phyloP scores from a whole-genome alignment of 2,888 invertebrate genomes.

The Andrena bucephala region DNA sequence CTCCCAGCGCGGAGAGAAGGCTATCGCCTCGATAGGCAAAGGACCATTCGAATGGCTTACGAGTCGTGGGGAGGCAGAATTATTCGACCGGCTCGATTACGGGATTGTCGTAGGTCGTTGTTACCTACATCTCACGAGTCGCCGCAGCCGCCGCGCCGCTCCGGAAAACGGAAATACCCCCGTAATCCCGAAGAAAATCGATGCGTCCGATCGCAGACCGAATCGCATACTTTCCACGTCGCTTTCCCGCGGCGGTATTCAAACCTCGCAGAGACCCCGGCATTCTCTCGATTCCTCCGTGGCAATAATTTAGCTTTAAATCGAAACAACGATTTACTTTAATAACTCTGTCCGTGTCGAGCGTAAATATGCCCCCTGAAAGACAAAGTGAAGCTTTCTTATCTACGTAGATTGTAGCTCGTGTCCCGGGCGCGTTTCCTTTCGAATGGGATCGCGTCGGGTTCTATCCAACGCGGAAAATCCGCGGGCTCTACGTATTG shows the following conservation, averaged over 20 bases:
- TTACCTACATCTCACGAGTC: conserved; percentile 60
- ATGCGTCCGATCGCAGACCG: conserved; percentile 35
- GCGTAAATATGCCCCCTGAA: not conserved
- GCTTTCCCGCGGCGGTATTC: conserved; percentile 32
- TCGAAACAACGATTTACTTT: conserved; percentile 40
- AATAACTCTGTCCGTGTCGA: conserved; percentile 19
- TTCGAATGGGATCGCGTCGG: conserved; percentile 6
- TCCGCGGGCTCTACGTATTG: not conserved
- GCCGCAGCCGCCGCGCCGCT: not conserved
- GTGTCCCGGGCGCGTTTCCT: not conserved
- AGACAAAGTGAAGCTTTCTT: not conserved
- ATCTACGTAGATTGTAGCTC: not conserved
- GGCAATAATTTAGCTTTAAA: conserved; percentile 51
- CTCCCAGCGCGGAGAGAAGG: conserved; percentile 73
- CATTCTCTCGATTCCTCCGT: not conserved
- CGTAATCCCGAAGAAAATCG: conserved; percentile 61
- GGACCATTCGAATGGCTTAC: conserved; percentile 72
- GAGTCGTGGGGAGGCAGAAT: conserved; percentile 61
- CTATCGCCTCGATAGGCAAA: conserved; percentile 78
- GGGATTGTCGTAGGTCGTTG: conserved; percentile 69
- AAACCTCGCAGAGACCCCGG: not conserved
- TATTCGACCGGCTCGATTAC: conserved; percentile 71
- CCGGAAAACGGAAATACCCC: conserved; percentile 62
- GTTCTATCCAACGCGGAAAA: conserved; percentile 10
- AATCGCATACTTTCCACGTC: conserved; percentile 49